These are phyloP conservation scores for Agrypnia vestita DNA, from an alignment of 1,140 invertebrate genomes.

Conservation along the genomic window DNA sequence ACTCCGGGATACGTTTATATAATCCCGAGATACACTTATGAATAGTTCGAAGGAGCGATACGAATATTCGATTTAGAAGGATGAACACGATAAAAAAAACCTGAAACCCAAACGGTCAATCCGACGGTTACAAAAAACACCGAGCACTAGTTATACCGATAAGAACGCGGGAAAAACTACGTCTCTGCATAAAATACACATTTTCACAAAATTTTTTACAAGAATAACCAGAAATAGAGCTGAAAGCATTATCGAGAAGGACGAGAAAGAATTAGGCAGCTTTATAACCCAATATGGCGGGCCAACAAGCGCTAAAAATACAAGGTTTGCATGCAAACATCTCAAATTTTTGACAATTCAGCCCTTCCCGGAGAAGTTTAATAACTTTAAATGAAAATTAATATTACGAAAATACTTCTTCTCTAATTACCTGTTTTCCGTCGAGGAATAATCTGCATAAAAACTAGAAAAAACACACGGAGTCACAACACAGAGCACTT, in stretches of 20 bases:
- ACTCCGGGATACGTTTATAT: neutral
- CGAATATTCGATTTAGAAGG: neutral
- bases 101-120: conserved; percentile 45
- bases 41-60: neutral
- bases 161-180: conserved; percentile 55
- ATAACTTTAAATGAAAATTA: conserved; percentile 42
- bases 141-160: conserved; percentile 39
- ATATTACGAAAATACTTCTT: conserved; percentile 42
- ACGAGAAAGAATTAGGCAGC: conserved; percentile 48
- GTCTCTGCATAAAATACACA: conserved; percentile 37
- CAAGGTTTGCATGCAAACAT: conserved; percentile 57
- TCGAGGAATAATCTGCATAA: conserved; percentile 52
- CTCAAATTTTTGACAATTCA: conserved; percentile 48
- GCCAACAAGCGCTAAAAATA: conserved; percentile 57
- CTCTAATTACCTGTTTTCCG: conserved; percentile 53
- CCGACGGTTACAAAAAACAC: conserved; percentile 51
- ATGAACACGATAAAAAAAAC: conserved; percentile 15
- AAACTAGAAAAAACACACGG: conserved; percentile 53
- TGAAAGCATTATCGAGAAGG: neutral
- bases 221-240: conserved; percentile 40
- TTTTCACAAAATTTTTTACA: conserved; percentile 41
- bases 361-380: conserved; percentile 30
- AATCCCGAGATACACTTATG: neutral
- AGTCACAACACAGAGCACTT: conserved; percentile 57
- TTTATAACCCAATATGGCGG: conserved; percentile 57